Evolutionary conservation across 1,140 invertebrate genomes (phyloP).

Genomic region (Dysdera silvatica): DNA sequence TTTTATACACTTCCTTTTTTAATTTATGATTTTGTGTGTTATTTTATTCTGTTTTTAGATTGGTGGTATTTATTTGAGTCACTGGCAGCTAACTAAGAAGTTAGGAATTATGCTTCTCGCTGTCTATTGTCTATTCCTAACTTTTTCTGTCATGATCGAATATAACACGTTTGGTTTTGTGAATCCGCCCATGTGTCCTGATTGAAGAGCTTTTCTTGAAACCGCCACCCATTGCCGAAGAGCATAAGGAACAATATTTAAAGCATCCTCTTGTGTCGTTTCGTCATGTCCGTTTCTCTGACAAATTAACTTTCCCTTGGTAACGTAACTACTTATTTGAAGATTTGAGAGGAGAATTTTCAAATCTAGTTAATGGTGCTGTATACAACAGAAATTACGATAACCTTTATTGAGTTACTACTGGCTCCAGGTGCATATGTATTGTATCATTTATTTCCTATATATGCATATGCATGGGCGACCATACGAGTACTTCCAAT

Average conservation of each 20-base stretch:
- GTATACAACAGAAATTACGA: neutral
- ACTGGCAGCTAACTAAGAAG: slow-evolving; percentile 41
- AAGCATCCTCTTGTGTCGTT: neutral
- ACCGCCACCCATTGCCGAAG: neutral
- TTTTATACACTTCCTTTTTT: neutral
- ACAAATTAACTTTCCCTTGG: neutral
- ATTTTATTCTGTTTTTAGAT: slow-evolving; percentile 34
- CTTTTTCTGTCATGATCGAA: slow-evolving; percentile 45
- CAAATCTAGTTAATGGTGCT: neutral
- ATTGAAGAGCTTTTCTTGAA: slow-evolving; percentile 33
- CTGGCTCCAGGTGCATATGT: too few relatives aligned
- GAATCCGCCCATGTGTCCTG: slow-evolving; percentile 44
- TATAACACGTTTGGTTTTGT: slow-evolving; percentile 47
- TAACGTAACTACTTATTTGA: neutral
- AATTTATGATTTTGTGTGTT: neutral
- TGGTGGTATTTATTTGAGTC: slow-evolving; percentile 37
- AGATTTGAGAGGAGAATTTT: slow-evolving; percentile 2
- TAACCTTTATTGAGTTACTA: neutral
- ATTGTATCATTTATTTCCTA: too few relatives aligned
- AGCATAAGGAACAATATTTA: neutral
- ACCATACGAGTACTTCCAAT: too few relatives aligned
- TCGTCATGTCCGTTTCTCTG: neutral
- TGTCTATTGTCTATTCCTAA: slow-evolving; percentile 43
- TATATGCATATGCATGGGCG: too few relatives aligned
- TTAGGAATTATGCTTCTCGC: slow-evolving; percentile 41